These are phyloP conservation scores for Ochotona princeps DNA, from an alignment of 2,113 vertebrate species.

Conservation along the genomic window DNA sequence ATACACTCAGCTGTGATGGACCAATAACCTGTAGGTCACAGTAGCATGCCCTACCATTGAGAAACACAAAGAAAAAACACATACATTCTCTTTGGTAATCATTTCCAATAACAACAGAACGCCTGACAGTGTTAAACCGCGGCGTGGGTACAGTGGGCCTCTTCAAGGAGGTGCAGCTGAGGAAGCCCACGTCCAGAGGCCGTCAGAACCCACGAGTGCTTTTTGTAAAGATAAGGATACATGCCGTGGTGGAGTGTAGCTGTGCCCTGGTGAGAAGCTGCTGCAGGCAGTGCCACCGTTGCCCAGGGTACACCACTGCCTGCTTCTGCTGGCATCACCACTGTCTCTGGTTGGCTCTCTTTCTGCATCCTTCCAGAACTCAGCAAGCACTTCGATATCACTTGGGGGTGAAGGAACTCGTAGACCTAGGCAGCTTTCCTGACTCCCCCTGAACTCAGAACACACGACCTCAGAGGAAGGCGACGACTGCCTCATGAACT, in stretches of 20 bases:
- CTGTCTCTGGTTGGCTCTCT: not conserved
- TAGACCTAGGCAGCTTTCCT: not conserved
- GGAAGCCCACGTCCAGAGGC: not conserved
- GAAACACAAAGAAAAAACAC: not conserved
- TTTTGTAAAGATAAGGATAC: not conserved
- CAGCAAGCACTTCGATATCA: not conserved
- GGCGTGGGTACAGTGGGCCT: not conserved
- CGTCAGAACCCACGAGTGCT: not conserved
- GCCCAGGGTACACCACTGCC: accelerated
- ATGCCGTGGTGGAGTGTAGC: not conserved
- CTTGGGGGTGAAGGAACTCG: slow-evolving; percentile 21
- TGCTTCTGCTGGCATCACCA: not conserved
- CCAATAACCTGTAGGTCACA: not conserved
- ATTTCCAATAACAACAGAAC: not conserved
- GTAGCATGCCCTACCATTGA: not conserved
- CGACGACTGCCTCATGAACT: not conserved
- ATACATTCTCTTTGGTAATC: not conserved
- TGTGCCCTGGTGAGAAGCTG: not conserved
- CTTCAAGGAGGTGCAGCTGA: not conserved
- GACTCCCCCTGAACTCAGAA: slow-evolving; percentile 11
- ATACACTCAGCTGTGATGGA: not conserved
- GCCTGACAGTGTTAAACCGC: not conserved
- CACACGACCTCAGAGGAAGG: not conserved
- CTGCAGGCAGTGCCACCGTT: accelerated
- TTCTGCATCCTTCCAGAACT: not conserved